A percentile compares a stretch with the other conserved stretches of the same genome.
phyloP scores from a whole-genome alignment of 2,113 vertebrate species.

The Corythornis vintsioides region DNA sequence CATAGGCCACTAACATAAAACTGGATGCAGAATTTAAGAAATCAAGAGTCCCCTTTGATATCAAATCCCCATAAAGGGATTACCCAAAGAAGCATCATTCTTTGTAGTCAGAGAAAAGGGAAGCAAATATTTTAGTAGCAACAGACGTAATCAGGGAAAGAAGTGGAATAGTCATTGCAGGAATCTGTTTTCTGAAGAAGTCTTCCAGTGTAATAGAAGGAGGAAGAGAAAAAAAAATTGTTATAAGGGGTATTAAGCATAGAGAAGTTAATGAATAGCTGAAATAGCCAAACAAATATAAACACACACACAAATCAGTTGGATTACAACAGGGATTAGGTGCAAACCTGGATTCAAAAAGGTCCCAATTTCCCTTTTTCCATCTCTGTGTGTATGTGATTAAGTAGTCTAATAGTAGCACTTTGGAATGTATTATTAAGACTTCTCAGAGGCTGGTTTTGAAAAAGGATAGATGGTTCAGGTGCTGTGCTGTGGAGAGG shows the following conservation, averaged over 20 bases:
- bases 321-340: neutral
- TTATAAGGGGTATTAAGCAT: neutral
- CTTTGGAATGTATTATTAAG: neutral
- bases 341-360: neutral
- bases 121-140: neutral
- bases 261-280: neutral
- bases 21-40: neutral
- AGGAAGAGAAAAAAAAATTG: neutral
- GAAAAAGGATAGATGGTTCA: neutral
- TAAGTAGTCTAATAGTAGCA: neutral
- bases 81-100: neutral
- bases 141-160: neutral
- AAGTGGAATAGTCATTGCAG: neutral
- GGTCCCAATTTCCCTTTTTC: neutral
- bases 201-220: neutral
- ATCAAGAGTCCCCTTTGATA: neutral
- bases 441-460: neutral
- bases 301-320: neutral
- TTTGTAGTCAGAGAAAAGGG: neutral
- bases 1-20: neutral
- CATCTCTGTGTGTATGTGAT: neutral
- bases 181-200: neutral
- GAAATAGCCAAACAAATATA: neutral
- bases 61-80: neutral
- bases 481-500: accelerated